Evolutionary conservation across 2,113 vertebrate species (phyloP), one percentile per base, ranked within the genome.

Genomic region (Actenoides hombroni): DNA sequence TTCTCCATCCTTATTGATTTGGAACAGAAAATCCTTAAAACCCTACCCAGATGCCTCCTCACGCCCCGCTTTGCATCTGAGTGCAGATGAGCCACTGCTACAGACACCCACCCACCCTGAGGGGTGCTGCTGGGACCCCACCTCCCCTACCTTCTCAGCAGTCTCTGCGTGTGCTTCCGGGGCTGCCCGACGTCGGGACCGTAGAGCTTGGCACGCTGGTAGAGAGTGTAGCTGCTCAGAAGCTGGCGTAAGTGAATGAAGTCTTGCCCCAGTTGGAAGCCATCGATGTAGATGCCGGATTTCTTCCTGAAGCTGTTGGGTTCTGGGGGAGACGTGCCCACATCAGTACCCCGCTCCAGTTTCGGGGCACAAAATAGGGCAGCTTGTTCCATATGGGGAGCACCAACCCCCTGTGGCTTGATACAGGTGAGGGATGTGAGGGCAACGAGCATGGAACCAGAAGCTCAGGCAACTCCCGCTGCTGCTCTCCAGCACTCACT

Each of bases 301-400:
- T 99, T 99, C 97, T 99, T 99, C 97, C 97, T 96, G 81, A 98
- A 99, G 96, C 99, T 99, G 93, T 99, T 99, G 13, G 99, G 99
- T 87, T 99, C 99, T 99, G 95, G 68, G 91, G 88, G 70, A 96
- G 28, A 94, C 7, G 86, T 0, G 0, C 0, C 10, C 0, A 3
- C 25, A 18, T 86, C 79, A 80, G 44, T 17, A 37, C 18, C 24
- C 3, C 1, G 0, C 5, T 51, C 3, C n/a, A 0, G n/a, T 83
- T 77, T 35, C 2, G 1, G 48, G 44, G 24, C n/a, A 56, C 12
- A 37, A 68, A 70, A 21, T 17, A 56, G 16, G 40, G 51, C 77
- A 84, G 33, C 13, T 86, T 2, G 0, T 56, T 35, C 33, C 33
- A 37, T 2, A 0, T 4, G n/a, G 29, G 16, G 24, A 75, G 40